A percentile compares a stretch with the other conserved stretches of the same genome.
These are phyloP conservation scores for Virgularia gustaviana DNA, from an alignment of 92 coral and sea anemone genomes.

Conservation along the genomic window DNA sequence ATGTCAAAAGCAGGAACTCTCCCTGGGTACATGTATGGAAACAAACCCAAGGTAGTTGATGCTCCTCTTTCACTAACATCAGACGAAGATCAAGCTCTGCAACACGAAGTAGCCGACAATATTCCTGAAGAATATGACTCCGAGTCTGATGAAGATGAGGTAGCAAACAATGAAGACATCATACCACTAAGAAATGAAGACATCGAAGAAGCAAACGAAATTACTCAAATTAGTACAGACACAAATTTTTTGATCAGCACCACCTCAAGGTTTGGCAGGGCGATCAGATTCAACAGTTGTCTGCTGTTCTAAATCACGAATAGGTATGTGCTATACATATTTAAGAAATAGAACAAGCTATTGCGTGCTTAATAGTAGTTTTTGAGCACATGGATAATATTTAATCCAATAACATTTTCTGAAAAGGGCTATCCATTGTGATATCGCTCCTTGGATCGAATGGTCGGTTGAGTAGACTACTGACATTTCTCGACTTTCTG, in stretches of 20 bases:
- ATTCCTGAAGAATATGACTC: neutral
- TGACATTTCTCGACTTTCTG: no score
- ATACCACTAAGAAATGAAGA: no score
- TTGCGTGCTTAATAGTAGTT: no score
- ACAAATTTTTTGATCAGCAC: slow-evolving; percentile 4
- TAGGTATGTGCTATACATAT: no score
- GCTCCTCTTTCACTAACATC: neutral
- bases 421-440: no score
- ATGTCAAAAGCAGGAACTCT: slow-evolving; percentile 49
- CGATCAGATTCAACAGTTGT: slow-evolving; percentile 9
- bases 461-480: no score
- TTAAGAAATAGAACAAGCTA: no score
- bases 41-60: neutral
- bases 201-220: no score
- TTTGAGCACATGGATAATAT: no score
- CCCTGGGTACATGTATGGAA: slow-evolving; percentile 36
- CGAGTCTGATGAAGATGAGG: neutral
- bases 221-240: neutral
- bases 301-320: neutral
- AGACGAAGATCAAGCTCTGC: neutral
- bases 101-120: neutral
- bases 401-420: no score
- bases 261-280: slow-evolving; percentile 1
- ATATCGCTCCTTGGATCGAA: no score
- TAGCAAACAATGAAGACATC: neutral